Evolutionary conservation across 2,113 vertebrate species (phyloP), one percentile per base, ranked within the genome.

Genomic region (Oncorhynchus nerka): DNA sequence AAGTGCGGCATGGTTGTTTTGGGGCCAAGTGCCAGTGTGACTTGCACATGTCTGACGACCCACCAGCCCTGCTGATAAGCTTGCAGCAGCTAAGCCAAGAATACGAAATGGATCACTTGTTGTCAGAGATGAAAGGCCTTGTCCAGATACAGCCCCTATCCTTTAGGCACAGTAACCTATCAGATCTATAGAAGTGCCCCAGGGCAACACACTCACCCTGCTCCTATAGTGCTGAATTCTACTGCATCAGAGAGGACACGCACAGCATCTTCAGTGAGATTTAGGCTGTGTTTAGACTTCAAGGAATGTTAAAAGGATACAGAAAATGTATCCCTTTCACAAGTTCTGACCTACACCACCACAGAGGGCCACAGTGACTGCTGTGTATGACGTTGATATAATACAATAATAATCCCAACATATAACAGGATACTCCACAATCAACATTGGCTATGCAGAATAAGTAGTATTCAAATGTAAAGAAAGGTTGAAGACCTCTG

Each of bases 21-120:
- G 71, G 19, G 49, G 51, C 70, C 22, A 13, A 59, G 70, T 11
- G 26, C 26, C 55, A 61, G 71, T 62, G 71, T 73, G 51, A 73
- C 28, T 73, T 61, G 71, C 51, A 61, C 71, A 73, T 73, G 55
- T 55, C 55, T 59, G 30, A 32, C 26, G 13, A 62, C 71, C 22
- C 71, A 34, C 51, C 16, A 16, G 6, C 28, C 26, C 24, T 19
- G 6, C 55, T 9, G 55, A 30, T 8, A 24, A 73, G 71, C 55
- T 73, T n/a, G n/a, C 59, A n/a, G 59, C 59, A 61, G 59, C n/a
- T 62, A 24, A 16, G 59, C 20, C 59, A 62, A 22, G 59, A 62
- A 62, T 62, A 8, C 55, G 4, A 20, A 19, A 57, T 57, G 20
- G 19, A 20, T 15, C 19, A 57, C 55, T 57, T 19, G 55, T n/a